Conservation (phyloP, 2,113 vertebrate species). For the Phoenicopterus ruber region DNA sequence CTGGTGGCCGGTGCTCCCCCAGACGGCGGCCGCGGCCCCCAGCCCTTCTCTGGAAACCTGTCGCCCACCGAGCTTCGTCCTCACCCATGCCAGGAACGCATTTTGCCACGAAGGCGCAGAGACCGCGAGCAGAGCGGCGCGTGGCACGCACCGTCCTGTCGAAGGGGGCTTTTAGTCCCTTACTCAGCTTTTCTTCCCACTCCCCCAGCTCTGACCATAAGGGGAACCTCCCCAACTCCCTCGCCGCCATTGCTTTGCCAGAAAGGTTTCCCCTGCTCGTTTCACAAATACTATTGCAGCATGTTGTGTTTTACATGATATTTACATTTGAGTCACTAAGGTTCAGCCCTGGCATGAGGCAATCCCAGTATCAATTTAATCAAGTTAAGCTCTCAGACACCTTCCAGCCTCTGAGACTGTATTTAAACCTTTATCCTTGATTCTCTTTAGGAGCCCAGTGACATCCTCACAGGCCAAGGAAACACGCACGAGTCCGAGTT, state of each 20-base stretch:
- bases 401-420: background rate
- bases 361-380: background rate
- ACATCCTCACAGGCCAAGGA: background rate
- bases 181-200: background rate
- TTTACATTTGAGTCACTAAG: background rate
- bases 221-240: background rate
- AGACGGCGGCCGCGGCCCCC: accelerated
- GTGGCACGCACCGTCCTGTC: accelerated
- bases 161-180: background rate
- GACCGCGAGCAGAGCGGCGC: background rate
- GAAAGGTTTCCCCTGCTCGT: background rate
- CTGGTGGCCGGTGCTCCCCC: accelerated
- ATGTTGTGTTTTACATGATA: background rate
- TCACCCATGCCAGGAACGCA: accelerated
- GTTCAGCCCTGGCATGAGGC: background rate
- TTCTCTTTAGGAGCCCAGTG: background rate
- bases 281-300: background rate
- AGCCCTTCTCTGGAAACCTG: background rate
- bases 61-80: accelerated
- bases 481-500: accelerated
- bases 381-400: background rate
- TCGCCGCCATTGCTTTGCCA: accelerated
- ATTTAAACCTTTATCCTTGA: background rate
- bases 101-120: background rate
- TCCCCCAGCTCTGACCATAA: background rate